These are phyloP conservation scores for Calameuta filiformis DNA, from an alignment of 2,888 invertebrate species.

Conservation along the genomic window DNA sequence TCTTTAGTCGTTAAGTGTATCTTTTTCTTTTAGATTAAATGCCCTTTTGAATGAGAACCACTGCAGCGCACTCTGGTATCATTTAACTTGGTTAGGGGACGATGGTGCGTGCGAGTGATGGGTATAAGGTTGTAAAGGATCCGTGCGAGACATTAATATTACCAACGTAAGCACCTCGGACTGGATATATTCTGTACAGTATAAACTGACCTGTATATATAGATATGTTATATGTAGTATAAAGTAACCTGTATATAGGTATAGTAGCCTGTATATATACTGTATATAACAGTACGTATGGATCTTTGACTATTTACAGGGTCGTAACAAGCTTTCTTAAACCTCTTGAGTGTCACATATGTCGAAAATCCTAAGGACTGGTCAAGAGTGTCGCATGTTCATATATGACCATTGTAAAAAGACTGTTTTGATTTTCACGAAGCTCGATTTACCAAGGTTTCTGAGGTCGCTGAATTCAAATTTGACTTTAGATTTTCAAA, in stretches of 20 bases:
- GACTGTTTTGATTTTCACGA: no score
- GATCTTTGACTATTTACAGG: neutral
- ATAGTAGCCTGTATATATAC: neutral
- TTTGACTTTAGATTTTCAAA: no score
- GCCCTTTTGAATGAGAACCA: conserved; percentile 41
- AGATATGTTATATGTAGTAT: neutral
- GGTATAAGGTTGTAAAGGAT: conserved; percentile 57
- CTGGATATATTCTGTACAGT: conserved; percentile 10
- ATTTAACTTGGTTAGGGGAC: conserved; percentile 58
- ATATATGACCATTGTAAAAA: no score
- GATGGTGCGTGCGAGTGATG: conserved; percentile 57
- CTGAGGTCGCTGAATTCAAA: no score
- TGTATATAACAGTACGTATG: neutral
- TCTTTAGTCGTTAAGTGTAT: neutral
- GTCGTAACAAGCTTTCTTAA: neutral
- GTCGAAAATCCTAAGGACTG: no score
- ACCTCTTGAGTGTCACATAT: no score
- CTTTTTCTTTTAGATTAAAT: neutral
- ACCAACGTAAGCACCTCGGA: conserved; percentile 44
- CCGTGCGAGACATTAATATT: conserved; percentile 58
- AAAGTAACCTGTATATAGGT: neutral
- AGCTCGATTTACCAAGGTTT: no score
- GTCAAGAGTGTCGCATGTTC: no score
- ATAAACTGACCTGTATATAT: neutral
- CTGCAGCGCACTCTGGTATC: conserved; percentile 49